Evolutionary conservation across 35 echinoderm and acorn worm genomes (phyloP), one percentile per base, ranked within the genome.

Genomic region (Eucidaris tribuloides): DNA sequence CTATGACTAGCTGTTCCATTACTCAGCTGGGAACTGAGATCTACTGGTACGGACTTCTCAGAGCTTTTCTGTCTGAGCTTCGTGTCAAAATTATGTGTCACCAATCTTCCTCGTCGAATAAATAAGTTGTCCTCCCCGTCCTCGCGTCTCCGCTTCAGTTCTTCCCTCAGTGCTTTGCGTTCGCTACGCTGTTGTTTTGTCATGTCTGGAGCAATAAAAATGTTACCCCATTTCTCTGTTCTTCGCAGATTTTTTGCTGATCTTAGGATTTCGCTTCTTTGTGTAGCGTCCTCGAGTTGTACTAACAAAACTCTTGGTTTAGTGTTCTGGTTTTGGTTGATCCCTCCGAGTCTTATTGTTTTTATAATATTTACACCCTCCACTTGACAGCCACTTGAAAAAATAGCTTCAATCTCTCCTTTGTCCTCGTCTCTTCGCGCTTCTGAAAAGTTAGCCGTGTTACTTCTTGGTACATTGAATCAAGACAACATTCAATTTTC

Each of bases 201-300:
- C 59, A 62, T 62, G 59, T 62, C 59, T 9, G 59, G 59, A 62
- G 59, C 59, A 29, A 62, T 62, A 62, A 62, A 62, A 5, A 62
- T 27, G 6, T 62, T 62, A 5, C 5, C 23, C 59, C 59, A 62
- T 62, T 62, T 62, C 59, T 62, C 59, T 9, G 59, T 62, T 6
- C 28, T 62, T 62, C 59, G 11, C 59, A 62, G 59, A 9, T 62
- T 62, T 27, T 62, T 62, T 11, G 59, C 59, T 24, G 59, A 6
- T 27, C 28, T 62, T 62, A 62, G 23, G 27, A 62, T 62, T 62
- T 62, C 59, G 27, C 59, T 62, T 62, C 28, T 62, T 62, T 62
- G 59, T 62, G 59, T 62, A 62, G 59, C 59, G n/a, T n/a, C n/a
- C 59, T 62, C 59, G 28, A 62, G 59, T 62, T 62, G 59, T 62